Evolutionary conservation across 1,140 invertebrate species (phyloP), one percentile per base, ranked within the genome.

Genomic region (Lucilia sericata): DNA sequence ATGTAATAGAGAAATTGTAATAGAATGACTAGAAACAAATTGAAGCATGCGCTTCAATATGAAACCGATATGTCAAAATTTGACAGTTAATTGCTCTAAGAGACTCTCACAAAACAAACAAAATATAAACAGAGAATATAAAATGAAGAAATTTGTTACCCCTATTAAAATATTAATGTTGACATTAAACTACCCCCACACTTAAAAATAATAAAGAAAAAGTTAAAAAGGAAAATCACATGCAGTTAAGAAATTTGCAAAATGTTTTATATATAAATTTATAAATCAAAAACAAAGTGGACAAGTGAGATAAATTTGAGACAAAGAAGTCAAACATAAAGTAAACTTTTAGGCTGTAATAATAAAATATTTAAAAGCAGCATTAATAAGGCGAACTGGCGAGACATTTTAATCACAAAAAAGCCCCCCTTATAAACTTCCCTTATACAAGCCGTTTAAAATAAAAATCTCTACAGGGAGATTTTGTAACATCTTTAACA

Each of bases 161-260:
- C 76, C 76, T 80, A 47, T 51, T 80, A 47, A 80, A 49, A 80
- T 80, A 80, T 80, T 80, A 80, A 80, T 80, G 76, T 80, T 49
- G 42, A 80, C 76, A 80, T 80, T 80, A 80, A 80, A 21, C 65
- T 12, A 70, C 76, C 76, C 76, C 76, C 76, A 80, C 76, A 80
- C 42, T 36, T n/a, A 47, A 42, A 42, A 42, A 42, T 42, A 42
- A 42, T 7, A 42, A 42, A 42, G 10, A 34, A 42, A 42, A 42
- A 34, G n/a, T 30, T 14, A 13, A 36, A 76, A 76, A n/a, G 14
- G 74, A 80, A 80, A 80, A 19, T 49, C 12, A 49, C 8, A 47
- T 47, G n/a, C 42, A 80, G 10, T 51, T n/a, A 47, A 78, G 76
- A 80, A 30, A 36, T 42, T 21, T 36, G 30, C 13, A 19, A 42